These are phyloP conservation scores for Phodopus roborovskii DNA, from an alignment of 2,113 vertebrate species.

Conservation along the genomic window DNA sequence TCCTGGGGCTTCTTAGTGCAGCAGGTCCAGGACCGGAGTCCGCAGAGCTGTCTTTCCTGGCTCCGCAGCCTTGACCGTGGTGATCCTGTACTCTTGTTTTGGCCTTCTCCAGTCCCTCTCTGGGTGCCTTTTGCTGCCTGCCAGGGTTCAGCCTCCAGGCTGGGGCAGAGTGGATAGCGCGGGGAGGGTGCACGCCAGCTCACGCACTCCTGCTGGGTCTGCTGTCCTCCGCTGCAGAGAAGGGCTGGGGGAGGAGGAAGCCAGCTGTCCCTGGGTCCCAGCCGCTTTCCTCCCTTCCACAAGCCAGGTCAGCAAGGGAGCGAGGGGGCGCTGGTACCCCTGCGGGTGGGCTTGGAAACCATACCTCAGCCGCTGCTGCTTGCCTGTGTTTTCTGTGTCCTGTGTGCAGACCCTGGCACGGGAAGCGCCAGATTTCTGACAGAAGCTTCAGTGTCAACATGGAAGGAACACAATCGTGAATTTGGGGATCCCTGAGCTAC, in stretches of 20 bases:
- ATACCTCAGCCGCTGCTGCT: neutral
- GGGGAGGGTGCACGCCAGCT: neutral
- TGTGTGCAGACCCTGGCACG: neutral
- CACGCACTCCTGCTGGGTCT: neutral
- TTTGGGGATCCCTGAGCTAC: neutral
- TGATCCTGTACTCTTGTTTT: neutral
- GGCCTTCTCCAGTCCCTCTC: neutral
- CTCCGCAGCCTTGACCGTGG: neutral
- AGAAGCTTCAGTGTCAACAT: neutral
- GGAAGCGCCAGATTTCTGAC: neutral
- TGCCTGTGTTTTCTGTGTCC: neutral
- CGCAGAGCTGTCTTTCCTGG: neutral
- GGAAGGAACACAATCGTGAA: neutral
- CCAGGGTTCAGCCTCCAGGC: neutral
- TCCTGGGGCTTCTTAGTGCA: neutral
- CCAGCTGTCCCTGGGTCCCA: neutral
- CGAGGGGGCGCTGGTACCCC: constrained; percentile 48
- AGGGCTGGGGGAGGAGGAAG: neutral
- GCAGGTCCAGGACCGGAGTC: neutral
- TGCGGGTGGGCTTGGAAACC: constrained; percentile 53
- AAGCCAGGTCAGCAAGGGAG: neutral
- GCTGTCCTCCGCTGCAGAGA: neutral
- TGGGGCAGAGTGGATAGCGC: neutral
- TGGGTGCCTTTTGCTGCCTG: neutral
- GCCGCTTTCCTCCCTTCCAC: neutral